These are phyloP conservation scores for Phenganax stokvisi DNA, from an alignment of 92 coral and sea anemone species.

Conservation along the genomic window DNA sequence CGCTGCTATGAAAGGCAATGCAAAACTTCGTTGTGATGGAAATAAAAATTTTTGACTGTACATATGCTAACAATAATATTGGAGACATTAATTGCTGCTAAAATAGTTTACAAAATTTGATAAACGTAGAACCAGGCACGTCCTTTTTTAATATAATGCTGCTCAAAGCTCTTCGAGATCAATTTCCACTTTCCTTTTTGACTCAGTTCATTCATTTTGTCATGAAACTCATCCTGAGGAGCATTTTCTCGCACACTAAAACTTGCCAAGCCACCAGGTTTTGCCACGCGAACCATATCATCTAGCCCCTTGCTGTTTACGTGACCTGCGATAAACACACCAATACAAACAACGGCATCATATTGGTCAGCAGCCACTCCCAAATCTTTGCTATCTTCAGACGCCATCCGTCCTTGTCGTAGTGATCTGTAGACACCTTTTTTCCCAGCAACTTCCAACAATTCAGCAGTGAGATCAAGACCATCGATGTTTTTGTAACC, in stretches of 20 bases:
- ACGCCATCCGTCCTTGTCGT: slow-evolving; percentile 14
- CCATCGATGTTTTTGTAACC: slow-evolving; percentile 73
- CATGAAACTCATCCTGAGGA: slow-evolving; percentile 59
- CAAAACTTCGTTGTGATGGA: no score
- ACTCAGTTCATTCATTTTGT: slow-evolving; percentile 68
- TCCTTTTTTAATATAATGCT: slow-evolving; percentile 55
- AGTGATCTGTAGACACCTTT: slow-evolving; percentile 57
- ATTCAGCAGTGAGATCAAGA: slow-evolving; percentile 63
- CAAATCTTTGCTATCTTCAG: slow-evolving; percentile 27
- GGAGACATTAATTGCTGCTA: no score
- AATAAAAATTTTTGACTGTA: no score
- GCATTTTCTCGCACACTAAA: slow-evolving; percentile 72
- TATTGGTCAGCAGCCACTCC: slow-evolving; percentile 51
- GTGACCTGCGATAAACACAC: slow-evolving; percentile 71
- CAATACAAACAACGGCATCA: slow-evolving; percentile 75
- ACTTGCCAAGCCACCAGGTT: slow-evolving; percentile 75
- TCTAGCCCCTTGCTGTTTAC: slow-evolving; percentile 87
- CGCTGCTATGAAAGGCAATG: no score
- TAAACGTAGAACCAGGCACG: slow-evolving; percentile 60
- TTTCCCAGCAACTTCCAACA: slow-evolving; percentile 60
- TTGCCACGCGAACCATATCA: slow-evolving; percentile 81
- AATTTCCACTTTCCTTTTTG: slow-evolving; percentile 61
- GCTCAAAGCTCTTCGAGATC: slow-evolving; percentile 57
- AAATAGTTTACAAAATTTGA: slow-evolving; percentile 46
- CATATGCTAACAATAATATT: no score